Base-by-base conservation (phyloP, 2,113 vertebrate species). In the Mesitornis unicolor region DNA sequence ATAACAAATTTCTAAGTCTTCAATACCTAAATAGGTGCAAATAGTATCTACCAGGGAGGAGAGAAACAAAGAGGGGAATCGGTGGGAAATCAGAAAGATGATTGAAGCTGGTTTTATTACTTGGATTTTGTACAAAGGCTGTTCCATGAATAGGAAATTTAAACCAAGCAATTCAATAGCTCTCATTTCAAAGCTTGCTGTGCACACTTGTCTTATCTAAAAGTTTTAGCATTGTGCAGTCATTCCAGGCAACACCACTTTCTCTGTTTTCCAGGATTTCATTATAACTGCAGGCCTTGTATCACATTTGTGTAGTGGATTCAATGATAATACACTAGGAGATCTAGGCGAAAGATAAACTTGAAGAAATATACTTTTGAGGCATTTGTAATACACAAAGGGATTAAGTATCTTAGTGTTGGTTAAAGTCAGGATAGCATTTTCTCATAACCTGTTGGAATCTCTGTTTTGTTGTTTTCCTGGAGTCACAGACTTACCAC, bases 371-470 rank as follows among this genome's bases (percentile, higher is more conserved):
- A 84, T 75, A 35, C 64, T 94, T 95, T 59, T 84, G 38, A 95
- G 48, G 40, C 31, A 48, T 22, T 91, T 70, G 18, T 60, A 77
- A 61, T 80, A 65, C 87, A 95, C 33, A 61, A 56, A 82, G 25
- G 35, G 74, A 88, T 95, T 87, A 87, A 69, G 16, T 86, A 60
- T 78, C 71, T 92, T 60, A 54, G 53, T 35, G 48, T 20, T 48
- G 38, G 63, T 73, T 78, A 68, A 77, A 76, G 50, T 22, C 38
- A 51, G 73, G 68, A 54, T 22, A 82, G 6, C 38, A 73, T 93
- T 97, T 96, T 95, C 95, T 95, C 92, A 93, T 95, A 96, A 96
- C 79, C 68, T 90, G 36, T n/a, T 59, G 71, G 61, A 88, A 94
- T 47, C 42, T 88, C 64, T 86, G 60, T 74, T 93, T 81, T 90